Percentiles rank a stretch among this genome's conserved stretches.
Conservation (phyloP, 1,140 invertebrate species). For the Aphelinus atriplicis region DNA sequence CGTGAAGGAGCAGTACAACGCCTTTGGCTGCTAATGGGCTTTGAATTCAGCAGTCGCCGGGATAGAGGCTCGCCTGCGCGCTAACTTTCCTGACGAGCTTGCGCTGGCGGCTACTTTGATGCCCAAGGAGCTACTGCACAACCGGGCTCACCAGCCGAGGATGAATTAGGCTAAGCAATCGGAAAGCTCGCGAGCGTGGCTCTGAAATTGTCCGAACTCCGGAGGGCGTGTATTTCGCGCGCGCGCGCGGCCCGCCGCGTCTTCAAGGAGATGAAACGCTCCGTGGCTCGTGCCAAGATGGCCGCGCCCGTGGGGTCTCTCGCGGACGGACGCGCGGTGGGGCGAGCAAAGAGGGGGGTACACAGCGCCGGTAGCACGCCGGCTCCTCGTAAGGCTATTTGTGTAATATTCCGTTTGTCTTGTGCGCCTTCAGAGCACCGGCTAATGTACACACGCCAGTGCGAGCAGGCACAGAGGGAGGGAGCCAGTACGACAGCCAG, state of each 20-base stretch:
- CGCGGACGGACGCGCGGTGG: slow-evolving; percentile 38
- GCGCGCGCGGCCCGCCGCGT: slow-evolving; percentile 27
- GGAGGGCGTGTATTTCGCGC: slow-evolving; percentile 44
- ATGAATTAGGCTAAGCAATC: slow-evolving; percentile 65
- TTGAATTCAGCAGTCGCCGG: slow-evolving; percentile 46
- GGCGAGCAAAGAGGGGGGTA: too few species aligned
- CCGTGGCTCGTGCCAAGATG: slow-evolving; percentile 48
- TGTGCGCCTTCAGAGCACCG: slow-evolving; percentile 63
- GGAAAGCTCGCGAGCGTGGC: slow-evolving; percentile 52
- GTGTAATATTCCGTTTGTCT: slow-evolving; percentile 69
- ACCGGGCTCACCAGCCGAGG: slow-evolving; percentile 38
- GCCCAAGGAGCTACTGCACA: slow-evolving; percentile 32
- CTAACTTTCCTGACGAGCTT: slow-evolving; percentile 54
- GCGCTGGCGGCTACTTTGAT: slow-evolving; percentile 56
- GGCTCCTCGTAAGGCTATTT: slow-evolving; percentile 57
- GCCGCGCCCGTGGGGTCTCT: slow-evolving; percentile 39
- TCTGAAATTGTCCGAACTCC: slow-evolving; percentile 61
- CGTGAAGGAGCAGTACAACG: slow-evolving; percentile 8
- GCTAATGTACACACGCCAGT: slow-evolving; percentile 63
- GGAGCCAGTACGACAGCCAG: slow-evolving; percentile 40
- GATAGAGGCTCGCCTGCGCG: slow-evolving; percentile 43
- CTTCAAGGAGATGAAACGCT: slow-evolving; percentile 57
- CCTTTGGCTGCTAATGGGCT: slow-evolving; percentile 46
- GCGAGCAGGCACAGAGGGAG: slow-evolving; percentile 34
- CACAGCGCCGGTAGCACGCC: slow-evolving; percentile 21